Evolutionary conservation across 1,140 invertebrate species (phyloP), one percentile per base, ranked within the genome.

Genomic region (Drosophila littoralis): DNA sequence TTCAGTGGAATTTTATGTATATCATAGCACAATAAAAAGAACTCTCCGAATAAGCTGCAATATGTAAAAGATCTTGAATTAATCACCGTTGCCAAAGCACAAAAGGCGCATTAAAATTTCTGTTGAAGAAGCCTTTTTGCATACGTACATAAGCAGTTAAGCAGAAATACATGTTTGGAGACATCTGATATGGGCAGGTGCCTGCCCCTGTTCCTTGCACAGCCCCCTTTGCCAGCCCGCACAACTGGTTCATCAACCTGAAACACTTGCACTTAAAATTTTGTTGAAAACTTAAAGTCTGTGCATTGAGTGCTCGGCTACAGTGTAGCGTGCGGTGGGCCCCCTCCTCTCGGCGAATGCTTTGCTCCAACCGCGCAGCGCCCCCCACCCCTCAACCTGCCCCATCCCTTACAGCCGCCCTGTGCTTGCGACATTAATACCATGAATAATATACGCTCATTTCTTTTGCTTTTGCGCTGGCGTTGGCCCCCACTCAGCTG

Each of bases 361-460:
- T 32, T 42, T 32, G 46, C 46, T 61, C 46, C 54, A 38, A 38
- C 61, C 8, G 36, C 33, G 22, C 22, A 7, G 2, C 48, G 1
- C 12, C 17, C 6, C 45, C 35, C 22, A 15, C 17, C 7, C 8
- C 46, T 28, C 22, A 28, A 3, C 22, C 22, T 28, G 28, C 35
- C 28, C 10, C 2, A 6, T 36, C 32, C 32, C 65, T 36, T 17
- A 36, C 28, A 45, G 12, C 33, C 15, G 28, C 17, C 46, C 36
- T 54, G 36, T 42, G 70, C 58, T 60, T 58, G 55, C 80, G 76
- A 89, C 79, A 83, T 89, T 88, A 88, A 88, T 88, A 80, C 84
- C 80, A 89, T 88, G 80, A 88, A 89, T 88, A 88, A 88, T 88
- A 88, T 81, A 84, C 84, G 76, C 79, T 89, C 77, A 89, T 89